Evolutionary conservation across 2,888 invertebrate genomes (phyloP), one percentile per base, ranked within the genome.

Genomic region (Erebia aethiops): DNA sequence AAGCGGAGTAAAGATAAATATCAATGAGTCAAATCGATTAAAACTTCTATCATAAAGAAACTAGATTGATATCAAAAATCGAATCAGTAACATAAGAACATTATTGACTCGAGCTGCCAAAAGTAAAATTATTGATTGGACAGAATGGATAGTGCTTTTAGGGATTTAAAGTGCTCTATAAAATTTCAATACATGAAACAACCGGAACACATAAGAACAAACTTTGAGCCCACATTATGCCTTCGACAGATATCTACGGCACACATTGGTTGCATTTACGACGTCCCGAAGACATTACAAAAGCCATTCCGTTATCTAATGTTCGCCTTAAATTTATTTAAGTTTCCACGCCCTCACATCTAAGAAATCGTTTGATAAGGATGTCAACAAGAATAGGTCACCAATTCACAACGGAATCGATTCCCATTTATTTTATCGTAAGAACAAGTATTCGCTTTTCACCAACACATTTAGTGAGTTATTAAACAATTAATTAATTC

Each of bases 281-380:
- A 85, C 90, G 86, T 89, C 90, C 91, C 90, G 87, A 92, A 92
- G 85, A 92, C 92, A 92, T 92, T 93, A 92, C 90, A 90, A 90
- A 91, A 88, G 89, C 92, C 87, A 91, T 93, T 92, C 86, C 88
- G 87, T 91, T 92, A 92, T 92, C 92, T 92, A 90, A 92, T 90
- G 92, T 88, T 85, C 88, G 83, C 83, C 79, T 87, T 87, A 87
- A 91, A 92, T 92, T 91, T 92, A 93, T 92, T 92, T 91, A 91
- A 91, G 89, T 87, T 90, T 90, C 87, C 90, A 91, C 90, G 90
- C 90, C 90, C 87, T 84, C 85, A 83, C 88, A 89, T 90, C 91
- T 88, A 84, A 86, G 85, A 85, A 89, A 90, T 88, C 88, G 87
- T 84, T 87, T 87, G 87, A 91, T 91, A 91, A 90, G 91, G 82